phyloP scores from a whole-genome alignment of 2,797 vertebrate genomes.

The Tokudaia tokunoshimensis region DNA sequence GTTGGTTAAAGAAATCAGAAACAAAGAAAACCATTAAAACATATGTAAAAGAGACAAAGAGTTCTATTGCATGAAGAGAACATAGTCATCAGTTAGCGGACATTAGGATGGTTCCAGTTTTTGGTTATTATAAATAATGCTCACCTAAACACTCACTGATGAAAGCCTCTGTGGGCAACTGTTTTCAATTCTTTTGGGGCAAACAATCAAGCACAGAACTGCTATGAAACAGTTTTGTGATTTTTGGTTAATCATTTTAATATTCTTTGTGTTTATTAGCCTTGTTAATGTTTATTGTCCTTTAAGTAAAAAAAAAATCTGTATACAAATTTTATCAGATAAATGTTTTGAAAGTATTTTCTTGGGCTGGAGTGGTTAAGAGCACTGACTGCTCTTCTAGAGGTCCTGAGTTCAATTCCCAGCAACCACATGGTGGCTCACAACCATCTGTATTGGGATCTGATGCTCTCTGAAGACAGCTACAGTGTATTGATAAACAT shows the following conservation, averaged over 20 bases:
- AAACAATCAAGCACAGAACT: not conserved
- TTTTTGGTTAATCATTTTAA: not conserved
- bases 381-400: no score
- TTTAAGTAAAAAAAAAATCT: not conserved
- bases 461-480: no score
- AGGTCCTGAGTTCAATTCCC: no score
- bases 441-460: no score
- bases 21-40: constrained; percentile 6
- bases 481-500: no score
- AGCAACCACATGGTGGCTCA: no score
- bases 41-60: not conserved
- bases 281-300: not conserved
- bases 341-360: not conserved
- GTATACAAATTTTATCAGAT: not conserved
- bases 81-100: not conserved
- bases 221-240: not conserved
- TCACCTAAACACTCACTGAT: not conserved
- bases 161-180: not conserved
- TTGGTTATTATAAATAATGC: not conserved
- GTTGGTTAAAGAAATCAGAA: constrained; percentile 36
- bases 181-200: not conserved
- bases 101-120: not conserved
- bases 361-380: no score
- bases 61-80: not conserved
- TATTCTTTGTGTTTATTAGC: not conserved